These are phyloP conservation scores for Meloidogyne exigua DNA, from an alignment of 1,140 invertebrate genomes.

Conservation along the genomic window DNA sequence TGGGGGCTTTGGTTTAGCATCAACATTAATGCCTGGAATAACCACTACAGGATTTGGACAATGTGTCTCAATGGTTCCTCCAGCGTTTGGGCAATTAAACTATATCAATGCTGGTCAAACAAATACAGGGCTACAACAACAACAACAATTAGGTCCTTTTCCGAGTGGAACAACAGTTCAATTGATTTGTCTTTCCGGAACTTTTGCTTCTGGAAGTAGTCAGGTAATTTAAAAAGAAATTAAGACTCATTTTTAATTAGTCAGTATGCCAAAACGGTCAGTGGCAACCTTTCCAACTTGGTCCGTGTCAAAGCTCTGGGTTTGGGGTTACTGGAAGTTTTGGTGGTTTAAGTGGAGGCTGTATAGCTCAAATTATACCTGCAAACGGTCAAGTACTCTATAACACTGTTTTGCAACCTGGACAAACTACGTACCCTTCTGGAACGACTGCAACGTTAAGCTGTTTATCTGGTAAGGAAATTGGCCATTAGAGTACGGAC, in stretches of 20 bases:
- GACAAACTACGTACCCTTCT: conserved; percentile 1
- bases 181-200: conserved; percentile 6
- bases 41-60: not conserved
- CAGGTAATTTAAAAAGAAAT: not conserved
- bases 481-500: not conserved
- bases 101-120: not conserved
- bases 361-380: not conserved
- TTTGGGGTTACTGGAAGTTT: not conserved
- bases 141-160: conserved; percentile 12
- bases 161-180: conserved; percentile 15
- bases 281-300: conserved; percentile 10
- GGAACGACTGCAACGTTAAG: conserved; percentile 15
- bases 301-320: conserved; percentile 7
- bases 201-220: not conserved
- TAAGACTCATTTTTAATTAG: not conserved
- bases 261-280: conserved; percentile 1
- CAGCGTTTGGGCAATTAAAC: not conserved
- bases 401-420: not conserved
- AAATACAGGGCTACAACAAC: not conserved
- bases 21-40: not conserved
- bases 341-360: not conserved
- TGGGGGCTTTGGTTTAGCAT: not conserved
- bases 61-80: not conserved
- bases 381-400: conserved; percentile 12
- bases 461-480: conserved; percentile 4